These are phyloP conservation scores for Geotria australis DNA, from an alignment of 2,797 vertebrate genomes.

Conservation along the genomic window DNA sequence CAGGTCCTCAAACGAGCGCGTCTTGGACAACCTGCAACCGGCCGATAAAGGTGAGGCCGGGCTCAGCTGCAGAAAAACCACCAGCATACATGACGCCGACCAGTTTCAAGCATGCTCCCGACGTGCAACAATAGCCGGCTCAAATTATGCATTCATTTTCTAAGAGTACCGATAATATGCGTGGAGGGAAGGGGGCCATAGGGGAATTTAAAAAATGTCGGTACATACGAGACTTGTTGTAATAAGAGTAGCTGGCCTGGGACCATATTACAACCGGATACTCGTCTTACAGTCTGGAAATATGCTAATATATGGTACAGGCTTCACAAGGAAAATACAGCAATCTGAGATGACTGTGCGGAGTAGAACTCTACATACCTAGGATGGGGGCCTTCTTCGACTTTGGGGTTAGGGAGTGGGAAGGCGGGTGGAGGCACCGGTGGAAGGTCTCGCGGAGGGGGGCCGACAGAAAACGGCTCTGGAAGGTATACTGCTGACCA, in stretches of 20 bases:
- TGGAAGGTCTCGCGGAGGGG: conserved; percentile 59
- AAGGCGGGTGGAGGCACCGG: conserved; percentile 28
- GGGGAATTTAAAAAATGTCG: too few relatives aligned
- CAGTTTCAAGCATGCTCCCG: background rate
- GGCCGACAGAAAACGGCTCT: conserved; percentile 50
- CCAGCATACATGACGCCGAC: background rate
- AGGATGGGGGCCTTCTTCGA: too few relatives aligned
- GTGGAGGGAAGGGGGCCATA: background rate
- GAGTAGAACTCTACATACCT: too few relatives aligned
- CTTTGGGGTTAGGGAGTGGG: too few relatives aligned
- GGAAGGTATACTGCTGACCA: conserved; percentile 92
- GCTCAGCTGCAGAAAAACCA: background rate
- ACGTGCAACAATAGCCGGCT: background rate
- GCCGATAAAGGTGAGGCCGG: conserved; percentile 1
- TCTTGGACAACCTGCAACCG: conserved; percentile 47
- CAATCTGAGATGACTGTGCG: too few relatives aligned
- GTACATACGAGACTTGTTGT: background rate
- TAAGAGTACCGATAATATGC: conserved; percentile 1
- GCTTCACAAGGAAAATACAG: too few relatives aligned
- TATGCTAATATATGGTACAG: too few relatives aligned
- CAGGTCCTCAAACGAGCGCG: conserved; percentile 81
- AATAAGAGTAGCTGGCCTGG: too few relatives aligned
- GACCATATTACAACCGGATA: too few relatives aligned
- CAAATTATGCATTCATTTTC: background rate
- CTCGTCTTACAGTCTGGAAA: too few relatives aligned